phyloP scores from a whole-genome alignment of 2,888 invertebrate genomes.

The Cacoxenus indagator region DNA sequence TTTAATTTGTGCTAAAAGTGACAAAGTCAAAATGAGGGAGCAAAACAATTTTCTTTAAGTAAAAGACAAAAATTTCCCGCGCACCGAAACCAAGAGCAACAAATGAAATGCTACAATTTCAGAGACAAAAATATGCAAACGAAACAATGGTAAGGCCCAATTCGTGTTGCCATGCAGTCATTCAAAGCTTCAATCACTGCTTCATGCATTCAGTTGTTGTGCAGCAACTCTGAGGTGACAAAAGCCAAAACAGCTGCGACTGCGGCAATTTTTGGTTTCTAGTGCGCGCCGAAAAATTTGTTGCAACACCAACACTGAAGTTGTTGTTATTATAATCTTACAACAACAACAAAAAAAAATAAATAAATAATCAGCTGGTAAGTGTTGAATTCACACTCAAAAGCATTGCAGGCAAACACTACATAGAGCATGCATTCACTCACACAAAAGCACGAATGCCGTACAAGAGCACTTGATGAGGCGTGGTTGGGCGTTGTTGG shows the following conservation, averaged over 20 bases:
- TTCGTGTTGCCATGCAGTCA: not conserved
- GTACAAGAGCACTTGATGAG: too few species aligned
- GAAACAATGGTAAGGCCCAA: constrained; percentile 1
- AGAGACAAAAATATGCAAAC: constrained; percentile 33
- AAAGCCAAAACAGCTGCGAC: constrained; percentile 12
- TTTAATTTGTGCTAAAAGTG: constrained; percentile 46
- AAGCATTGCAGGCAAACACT: constrained; percentile 26
- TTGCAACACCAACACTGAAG: too few species aligned
- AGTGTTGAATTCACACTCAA: constrained; percentile 63
- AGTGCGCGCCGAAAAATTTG: not conserved
- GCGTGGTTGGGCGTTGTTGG: not conserved
- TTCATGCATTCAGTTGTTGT: constrained; percentile 26
- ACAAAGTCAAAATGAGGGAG: not conserved
- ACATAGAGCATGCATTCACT: not conserved
- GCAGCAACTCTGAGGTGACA: not conserved
- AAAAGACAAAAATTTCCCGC: constrained; percentile 16
- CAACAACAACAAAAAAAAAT: not conserved
- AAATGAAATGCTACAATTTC: constrained; percentile 37
- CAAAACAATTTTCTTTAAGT: constrained; percentile 2
- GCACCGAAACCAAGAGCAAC: too few species aligned
- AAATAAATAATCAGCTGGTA: constrained; percentile 57
- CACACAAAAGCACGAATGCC: too few species aligned
- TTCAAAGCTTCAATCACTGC: not conserved
- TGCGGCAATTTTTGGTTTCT: not conserved
- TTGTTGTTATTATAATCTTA: too few species aligned